phyloP scores from a whole-genome alignment of 1,140 invertebrate species.

The Pentalonia nigronervosa region DNA sequence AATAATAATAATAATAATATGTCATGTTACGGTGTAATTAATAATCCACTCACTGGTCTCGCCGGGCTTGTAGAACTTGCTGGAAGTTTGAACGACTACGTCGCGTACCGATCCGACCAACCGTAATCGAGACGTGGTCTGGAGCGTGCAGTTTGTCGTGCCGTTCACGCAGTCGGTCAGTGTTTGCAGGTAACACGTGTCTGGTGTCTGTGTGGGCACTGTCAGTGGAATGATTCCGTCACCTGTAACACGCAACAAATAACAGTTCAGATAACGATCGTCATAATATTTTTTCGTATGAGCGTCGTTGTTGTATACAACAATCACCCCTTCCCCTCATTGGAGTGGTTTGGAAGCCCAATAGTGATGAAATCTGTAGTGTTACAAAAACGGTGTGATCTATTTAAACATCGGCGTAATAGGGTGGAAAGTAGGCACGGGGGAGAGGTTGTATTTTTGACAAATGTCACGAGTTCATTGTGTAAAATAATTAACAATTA shows the following conservation, averaged over 20 bases:
- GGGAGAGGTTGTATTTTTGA: no score
- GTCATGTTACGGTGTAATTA: neutral
- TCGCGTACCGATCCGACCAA: conserved; percentile 70
- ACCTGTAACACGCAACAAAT: conserved; percentile 65
- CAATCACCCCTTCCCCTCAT: neutral
- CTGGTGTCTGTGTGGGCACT: conserved; percentile 67
- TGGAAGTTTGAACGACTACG: conserved; percentile 69
- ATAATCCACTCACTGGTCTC: conserved; percentile 68
- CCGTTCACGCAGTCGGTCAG: conserved; percentile 67
- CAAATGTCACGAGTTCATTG: no score
- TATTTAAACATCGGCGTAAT: no score
- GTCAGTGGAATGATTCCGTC: conserved; percentile 70
- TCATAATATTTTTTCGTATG: neutral
- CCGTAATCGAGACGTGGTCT: conserved; percentile 68
- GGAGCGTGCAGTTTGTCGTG: conserved; percentile 66
- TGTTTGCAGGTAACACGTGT: conserved; percentile 69
- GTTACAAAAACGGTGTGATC: no score
- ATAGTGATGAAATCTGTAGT: neutral
- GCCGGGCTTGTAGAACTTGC: conserved; percentile 69
- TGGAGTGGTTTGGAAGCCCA: neutral
- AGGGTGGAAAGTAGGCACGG: no score
- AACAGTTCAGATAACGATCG: neutral
- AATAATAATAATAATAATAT: no score
- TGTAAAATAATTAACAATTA: no score
- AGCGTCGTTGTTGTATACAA: no score